Conservation (phyloP, 2,888 invertebrate genomes). For the Meta bourneti region DNA sequence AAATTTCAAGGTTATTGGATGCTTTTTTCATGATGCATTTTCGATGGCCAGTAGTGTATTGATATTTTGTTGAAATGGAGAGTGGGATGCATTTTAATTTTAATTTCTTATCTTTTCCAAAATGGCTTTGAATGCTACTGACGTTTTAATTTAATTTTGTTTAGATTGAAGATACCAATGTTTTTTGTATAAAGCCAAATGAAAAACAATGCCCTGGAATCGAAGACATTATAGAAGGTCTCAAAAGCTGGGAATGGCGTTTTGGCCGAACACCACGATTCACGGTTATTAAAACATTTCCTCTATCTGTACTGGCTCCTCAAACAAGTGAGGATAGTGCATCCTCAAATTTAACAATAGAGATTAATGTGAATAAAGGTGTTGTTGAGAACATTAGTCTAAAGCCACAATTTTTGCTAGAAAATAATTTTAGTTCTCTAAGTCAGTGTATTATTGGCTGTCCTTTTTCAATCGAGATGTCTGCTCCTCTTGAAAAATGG, state of each 20-base stretch:
- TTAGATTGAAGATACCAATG: constrained; percentile 31
- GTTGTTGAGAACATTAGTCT: constrained; percentile 47
- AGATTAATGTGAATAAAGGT: constrained; percentile 36
- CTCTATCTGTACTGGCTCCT: constrained; percentile 24
- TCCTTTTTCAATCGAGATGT: constrained; percentile 27
- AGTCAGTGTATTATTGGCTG: constrained; percentile 14
- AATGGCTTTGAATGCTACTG: not conserved
- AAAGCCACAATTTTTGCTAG: constrained; percentile 48
- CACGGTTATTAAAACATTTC: constrained; percentile 50
- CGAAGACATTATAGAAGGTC: constrained; percentile 85
- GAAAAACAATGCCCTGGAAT: constrained; percentile 92
- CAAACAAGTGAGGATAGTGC: not conserved
- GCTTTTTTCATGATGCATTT: no score
- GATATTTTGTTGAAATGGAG: not conserved
- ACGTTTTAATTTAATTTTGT: not conserved
- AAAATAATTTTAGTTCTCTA: constrained; percentile 7
- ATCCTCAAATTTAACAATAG: constrained; percentile 26
- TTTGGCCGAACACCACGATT: constrained; percentile 93
- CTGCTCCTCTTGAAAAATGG: constrained; percentile 27
- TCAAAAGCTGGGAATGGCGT: constrained; percentile 92
- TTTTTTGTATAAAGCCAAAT: constrained; percentile 87
- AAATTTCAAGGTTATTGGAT: not conserved
- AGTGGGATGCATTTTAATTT: no score
- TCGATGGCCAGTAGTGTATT: no score
- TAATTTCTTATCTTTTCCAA: not conserved